Conservation (phyloP, 2,797 vertebrate genomes). For the Masticophis lateralis region DNA sequence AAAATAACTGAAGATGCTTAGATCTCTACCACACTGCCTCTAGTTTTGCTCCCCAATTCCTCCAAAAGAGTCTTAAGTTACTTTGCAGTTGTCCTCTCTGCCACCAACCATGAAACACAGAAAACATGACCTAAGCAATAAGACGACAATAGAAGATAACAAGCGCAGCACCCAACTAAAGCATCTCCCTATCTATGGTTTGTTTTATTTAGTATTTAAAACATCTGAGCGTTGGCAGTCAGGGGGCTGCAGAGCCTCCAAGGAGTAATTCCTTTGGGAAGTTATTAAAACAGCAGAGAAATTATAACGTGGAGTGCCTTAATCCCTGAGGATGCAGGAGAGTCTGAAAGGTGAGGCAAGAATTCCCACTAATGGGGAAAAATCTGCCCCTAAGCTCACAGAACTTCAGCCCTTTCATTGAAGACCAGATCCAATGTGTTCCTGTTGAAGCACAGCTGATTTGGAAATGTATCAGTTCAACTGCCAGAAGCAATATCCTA, state of each 20-base stretch:
- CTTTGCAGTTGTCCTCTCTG: neutral
- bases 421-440: neutral
- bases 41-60: neutral
- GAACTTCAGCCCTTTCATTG: neutral
- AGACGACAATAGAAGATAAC: neutral
- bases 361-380: neutral
- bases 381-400: neutral
- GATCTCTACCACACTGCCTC: neutral
- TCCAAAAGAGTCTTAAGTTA: neutral
- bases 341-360: neutral
- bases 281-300: neutral
- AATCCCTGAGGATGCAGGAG: neutral
- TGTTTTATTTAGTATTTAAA: neutral
- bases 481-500: neutral
- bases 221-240: neutral
- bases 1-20: neutral
- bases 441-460: neutral
- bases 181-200: neutral
- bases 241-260: neutral
- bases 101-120: neutral
- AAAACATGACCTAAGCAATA: neutral
- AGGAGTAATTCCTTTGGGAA: neutral
- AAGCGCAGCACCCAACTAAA: neutral
- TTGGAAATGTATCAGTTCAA: neutral
- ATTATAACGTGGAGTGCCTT: neutral